Evolutionary conservation across 2,888 invertebrate genomes (phyloP).

Genomic region (Mythimna lalbum): DNA sequence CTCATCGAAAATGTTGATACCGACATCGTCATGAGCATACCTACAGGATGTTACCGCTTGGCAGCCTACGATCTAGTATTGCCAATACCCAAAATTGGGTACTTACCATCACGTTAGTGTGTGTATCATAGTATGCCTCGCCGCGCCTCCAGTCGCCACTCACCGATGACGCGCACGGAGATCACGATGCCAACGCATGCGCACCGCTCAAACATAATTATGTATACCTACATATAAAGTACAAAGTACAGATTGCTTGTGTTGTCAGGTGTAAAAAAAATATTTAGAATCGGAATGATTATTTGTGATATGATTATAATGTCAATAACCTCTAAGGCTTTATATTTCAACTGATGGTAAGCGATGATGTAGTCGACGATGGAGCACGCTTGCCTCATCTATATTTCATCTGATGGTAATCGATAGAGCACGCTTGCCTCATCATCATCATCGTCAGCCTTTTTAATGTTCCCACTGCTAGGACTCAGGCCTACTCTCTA

Average conservation of each 20-base stretch:
- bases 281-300: not conserved
- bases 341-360: too few species aligned
- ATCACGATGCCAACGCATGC: constrained; percentile 26
- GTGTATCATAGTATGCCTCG: not conserved
- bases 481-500: too few species aligned
- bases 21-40: too few species aligned
- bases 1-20: too few species aligned
- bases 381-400: too few species aligned
- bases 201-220: not conserved
- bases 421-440: too few species aligned
- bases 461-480: too few species aligned
- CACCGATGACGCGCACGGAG: constrained; percentile 10
- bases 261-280: not conserved
- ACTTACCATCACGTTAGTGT: not conserved
- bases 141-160: constrained; percentile 21
- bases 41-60: not conserved
- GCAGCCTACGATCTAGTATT: not conserved
- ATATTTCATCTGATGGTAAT: too few species aligned
- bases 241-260: not conserved
- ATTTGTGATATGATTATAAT: too few species aligned
- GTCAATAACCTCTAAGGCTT: too few species aligned
- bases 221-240: not conserved
- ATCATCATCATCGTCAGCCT: too few species aligned
- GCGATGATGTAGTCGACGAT: too few species aligned
- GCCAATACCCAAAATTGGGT: not conserved